phyloP scores from a whole-genome alignment of 2,797 vertebrate species.

The Masticophis lateralis region DNA sequence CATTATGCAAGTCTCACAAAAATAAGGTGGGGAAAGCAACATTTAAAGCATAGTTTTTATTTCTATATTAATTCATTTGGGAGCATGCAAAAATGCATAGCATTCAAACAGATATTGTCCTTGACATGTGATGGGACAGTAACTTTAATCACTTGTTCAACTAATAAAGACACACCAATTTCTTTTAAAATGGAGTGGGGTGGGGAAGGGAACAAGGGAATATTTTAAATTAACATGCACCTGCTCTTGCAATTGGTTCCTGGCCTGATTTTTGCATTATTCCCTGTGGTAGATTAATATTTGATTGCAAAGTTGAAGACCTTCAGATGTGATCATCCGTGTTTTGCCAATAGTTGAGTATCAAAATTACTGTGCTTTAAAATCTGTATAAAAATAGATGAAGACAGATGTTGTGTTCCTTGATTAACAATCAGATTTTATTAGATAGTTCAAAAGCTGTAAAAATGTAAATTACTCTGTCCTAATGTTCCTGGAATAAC shows the following conservation, averaged over 20 bases:
- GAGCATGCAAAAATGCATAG: background rate
- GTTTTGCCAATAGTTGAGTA: background rate
- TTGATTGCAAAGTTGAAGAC: background rate
- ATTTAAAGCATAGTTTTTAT: background rate
- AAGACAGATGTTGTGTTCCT: background rate
- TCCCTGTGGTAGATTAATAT: background rate
- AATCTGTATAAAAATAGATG: background rate
- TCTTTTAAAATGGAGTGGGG: background rate
- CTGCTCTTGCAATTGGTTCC: background rate
- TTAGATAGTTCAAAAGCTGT: background rate
- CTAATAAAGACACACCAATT: background rate
- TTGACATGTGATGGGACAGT: background rate
- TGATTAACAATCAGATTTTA: background rate
- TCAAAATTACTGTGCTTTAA: background rate
- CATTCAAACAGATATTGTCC: background rate
- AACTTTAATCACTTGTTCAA: background rate
- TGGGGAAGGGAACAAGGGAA: background rate
- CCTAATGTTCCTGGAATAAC: background rate
- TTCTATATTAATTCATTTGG: background rate
- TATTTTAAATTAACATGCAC: background rate
- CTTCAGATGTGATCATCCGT: background rate
- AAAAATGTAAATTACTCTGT: background rate
- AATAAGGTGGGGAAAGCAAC: background rate
- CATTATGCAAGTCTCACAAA: constrained; percentile 7
- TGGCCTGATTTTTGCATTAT: background rate